Conservation (phyloP, 2,888 invertebrate species). For the Stenolophus ochropezus region DNA sequence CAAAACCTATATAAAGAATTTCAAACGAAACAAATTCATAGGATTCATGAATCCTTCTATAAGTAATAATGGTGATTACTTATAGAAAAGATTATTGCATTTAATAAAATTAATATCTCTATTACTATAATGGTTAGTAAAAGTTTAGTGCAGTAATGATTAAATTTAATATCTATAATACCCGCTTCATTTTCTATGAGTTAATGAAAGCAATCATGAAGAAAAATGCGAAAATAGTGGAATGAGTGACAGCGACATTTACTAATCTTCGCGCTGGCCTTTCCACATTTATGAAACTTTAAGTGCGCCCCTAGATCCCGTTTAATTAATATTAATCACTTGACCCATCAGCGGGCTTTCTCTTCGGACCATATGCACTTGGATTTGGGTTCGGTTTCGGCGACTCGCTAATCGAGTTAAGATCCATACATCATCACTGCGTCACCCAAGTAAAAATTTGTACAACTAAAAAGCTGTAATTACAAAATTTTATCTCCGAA, state of each 20-base stretch:
- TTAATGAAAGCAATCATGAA: background rate
- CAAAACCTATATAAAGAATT: too few relatives aligned
- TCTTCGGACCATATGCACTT: slow-evolving; percentile 24
- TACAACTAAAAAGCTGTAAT: slow-evolving; percentile 22
- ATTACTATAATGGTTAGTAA: too few relatives aligned
- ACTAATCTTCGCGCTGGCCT: slow-evolving; percentile 4
- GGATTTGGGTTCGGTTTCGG: background rate
- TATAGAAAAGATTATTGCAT: too few relatives aligned
- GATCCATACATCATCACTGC: slow-evolving; percentile 9
- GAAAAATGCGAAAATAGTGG: slow-evolving; percentile 27
- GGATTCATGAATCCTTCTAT: too few relatives aligned
- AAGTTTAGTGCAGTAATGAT: too few relatives aligned
- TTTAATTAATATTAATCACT: slow-evolving; percentile 32
- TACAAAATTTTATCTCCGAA: slow-evolving; percentile 17
- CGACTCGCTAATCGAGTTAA: background rate
- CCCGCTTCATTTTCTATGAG: background rate
- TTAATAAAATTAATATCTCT: too few relatives aligned
- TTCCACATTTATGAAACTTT: slow-evolving; percentile 28
- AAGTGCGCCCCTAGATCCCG: background rate
- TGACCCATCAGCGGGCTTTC: background rate
- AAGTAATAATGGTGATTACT: too few relatives aligned
- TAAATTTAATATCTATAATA: background rate
- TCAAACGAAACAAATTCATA: too few relatives aligned
- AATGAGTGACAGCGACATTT: slow-evolving; percentile 15
- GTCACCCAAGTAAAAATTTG: background rate